Evolutionary conservation across 2,797 vertebrate genomes (phyloP), one percentile per base, ranked within the genome.

Genomic region (Pogonophryne albipinna): DNA sequence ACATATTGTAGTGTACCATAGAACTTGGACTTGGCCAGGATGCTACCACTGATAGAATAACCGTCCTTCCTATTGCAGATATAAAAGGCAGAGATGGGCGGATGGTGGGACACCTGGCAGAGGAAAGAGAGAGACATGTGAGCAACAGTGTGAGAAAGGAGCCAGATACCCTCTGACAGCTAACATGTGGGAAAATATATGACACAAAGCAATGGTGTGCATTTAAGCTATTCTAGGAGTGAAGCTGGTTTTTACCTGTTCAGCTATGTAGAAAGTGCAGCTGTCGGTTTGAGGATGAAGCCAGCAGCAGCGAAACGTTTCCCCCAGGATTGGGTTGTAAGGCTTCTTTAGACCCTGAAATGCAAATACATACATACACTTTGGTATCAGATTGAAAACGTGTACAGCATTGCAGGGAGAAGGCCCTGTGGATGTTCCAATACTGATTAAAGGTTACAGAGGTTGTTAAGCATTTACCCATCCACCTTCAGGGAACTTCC

Each of bases 271-370:
- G 94, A 98, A 99, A 1, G 97, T 99, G 74, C 96, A 97, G 92
- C 98, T 99, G 92, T 97, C 85, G 0, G 96, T 98, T 88, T 97
- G 87, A 27, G 98, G 97, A 87, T 99, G 97, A 78, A 95, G 95
- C 98, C 98, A 99, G 93, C 97, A 96, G 93, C 98, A 99, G 85
- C 98, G 98, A 91, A 99, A 99, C 0, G 94, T 97, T 93, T 99
- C 98, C 74, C 98, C 98, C 65, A 99, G 93, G 85, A 99, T 96
- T 31, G 98, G 98, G 87, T 99, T 99, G 90, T 99, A 99, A 79
- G 98, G 98, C 93, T 99, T 99, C 93, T 98, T 99, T 87, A 99
- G 96, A 67, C 98, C 98, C 98, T 99, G 87, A 87, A 73, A 73
- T 0, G 31, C 13, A 71, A 79, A 83, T 0, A 82, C 16, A 78